Evolutionary conservation across 2,888 invertebrate species (phyloP).

Genomic region (Netelia fuscicornis): DNA sequence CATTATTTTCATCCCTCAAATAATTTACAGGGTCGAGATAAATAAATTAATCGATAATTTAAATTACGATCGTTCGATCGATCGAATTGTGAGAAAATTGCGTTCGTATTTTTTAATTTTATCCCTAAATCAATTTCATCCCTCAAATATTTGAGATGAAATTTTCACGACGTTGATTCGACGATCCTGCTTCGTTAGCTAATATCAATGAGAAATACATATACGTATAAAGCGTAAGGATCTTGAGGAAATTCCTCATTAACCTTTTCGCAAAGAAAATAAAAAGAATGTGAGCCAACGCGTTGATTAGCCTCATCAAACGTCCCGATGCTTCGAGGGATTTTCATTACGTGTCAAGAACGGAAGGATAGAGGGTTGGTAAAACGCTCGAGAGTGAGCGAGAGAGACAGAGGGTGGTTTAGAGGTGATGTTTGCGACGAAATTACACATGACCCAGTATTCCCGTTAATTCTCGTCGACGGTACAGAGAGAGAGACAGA

Average conservation of each 20-base stretch:
- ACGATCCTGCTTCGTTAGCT: background rate
- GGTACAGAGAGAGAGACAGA: background rate
- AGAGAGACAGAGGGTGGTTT: background rate
- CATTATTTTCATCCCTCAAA: background rate
- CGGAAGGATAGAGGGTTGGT: constrained; percentile 1
- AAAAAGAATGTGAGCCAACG: constrained; percentile 38
- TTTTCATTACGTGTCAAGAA: constrained; percentile 28
- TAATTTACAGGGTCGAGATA: background rate
- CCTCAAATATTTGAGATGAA: background rate
- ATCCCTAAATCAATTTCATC: background rate
- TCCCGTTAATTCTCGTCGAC: constrained; percentile 54
- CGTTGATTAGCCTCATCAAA: constrained; percentile 36
- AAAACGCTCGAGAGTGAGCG: background rate
- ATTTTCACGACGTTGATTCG: no score
- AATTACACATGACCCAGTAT: constrained; percentile 65
- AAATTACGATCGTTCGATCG: background rate
- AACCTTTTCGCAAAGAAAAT: constrained; percentile 25
- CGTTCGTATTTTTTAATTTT: background rate
- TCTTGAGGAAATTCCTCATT: constrained; percentile 39
- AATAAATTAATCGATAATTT: background rate
- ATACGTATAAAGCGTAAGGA: background rate
- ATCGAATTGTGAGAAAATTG: background rate
- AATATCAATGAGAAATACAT: constrained; percentile 14
- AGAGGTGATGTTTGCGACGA: constrained; percentile 59
- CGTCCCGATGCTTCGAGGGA: constrained; percentile 28